Percentiles rank a stretch among this genome's conserved stretches.
Conservation (phyloP, 2,888 invertebrate genomes). For the Agrochola lychnidis region DNA sequence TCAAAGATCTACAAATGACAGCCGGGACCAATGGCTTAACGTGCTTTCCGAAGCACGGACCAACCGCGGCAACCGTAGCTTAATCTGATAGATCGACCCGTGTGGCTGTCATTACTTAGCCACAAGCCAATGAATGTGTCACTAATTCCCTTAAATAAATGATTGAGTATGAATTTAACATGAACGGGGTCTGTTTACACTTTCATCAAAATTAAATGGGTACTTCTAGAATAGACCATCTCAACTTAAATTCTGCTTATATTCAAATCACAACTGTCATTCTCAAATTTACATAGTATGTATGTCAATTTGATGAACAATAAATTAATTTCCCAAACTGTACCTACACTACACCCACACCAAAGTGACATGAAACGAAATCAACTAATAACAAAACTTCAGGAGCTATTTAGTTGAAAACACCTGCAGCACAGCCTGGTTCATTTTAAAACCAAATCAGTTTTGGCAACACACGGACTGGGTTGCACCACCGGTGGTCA, state of each 20-base stretch:
- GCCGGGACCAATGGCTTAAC: too few species aligned
- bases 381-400: conserved; percentile 21
- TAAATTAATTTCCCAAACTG: background rate
- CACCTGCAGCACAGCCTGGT: conserved; percentile 37
- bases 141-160: background rate
- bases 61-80: too few species aligned
- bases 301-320: background rate
- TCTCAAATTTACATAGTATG: background rate
- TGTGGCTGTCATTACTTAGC: too few species aligned
- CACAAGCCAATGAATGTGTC: background rate
- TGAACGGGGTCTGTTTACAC: background rate
- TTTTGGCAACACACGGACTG: conserved; percentile 61
- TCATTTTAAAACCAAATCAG: conserved; percentile 72
- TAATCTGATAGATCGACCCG: too few species aligned
- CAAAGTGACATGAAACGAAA: conserved; percentile 30
- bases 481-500: conserved; percentile 49
- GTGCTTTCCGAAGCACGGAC: too few species aligned
- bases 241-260: background rate
- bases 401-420: conserved; percentile 39
- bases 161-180: background rate
- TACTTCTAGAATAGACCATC: background rate
- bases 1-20: too few species aligned
- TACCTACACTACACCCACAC: background rate
- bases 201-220: background rate
- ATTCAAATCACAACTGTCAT: background rate